phyloP scores from a whole-genome alignment of 2,113 vertebrate species.

The Blennius ocellaris region DNA sequence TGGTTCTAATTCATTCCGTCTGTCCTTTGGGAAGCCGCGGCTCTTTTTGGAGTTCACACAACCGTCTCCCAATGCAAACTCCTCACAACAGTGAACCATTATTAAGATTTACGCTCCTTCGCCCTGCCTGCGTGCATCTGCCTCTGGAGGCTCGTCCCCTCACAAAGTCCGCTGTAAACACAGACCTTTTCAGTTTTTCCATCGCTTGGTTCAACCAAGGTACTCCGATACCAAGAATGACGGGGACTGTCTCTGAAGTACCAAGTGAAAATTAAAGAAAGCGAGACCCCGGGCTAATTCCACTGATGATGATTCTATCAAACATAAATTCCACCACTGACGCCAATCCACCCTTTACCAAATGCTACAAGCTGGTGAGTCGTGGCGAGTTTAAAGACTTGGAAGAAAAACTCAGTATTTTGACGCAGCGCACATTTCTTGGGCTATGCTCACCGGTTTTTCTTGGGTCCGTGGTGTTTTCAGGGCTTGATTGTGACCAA shows the following conservation, averaged over 20 bases:
- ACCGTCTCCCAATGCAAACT: conserved; percentile 2
- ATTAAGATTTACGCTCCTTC: conserved; percentile 26
- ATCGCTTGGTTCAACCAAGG: conserved; percentile 25
- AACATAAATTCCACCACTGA: conserved; percentile 1
- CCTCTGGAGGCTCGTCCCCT: conserved; percentile 40
- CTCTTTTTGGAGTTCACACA: conserved; percentile 12
- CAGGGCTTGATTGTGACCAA: conserved; percentile 44
- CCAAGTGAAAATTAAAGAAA: conserved; percentile 3
- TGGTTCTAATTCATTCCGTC: neutral
- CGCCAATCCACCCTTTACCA: conserved; percentile 24
- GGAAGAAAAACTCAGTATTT: conserved; percentile 45
- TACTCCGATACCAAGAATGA: conserved; percentile 12
- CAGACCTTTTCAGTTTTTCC: conserved; percentile 52
- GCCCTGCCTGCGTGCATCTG: conserved; percentile 12
- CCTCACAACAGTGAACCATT: conserved; percentile 38
- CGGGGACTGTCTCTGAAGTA: neutral
- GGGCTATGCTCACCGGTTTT: conserved; percentile 25
- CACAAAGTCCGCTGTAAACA: conserved; percentile 51
- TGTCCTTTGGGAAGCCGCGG: neutral
- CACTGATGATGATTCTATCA: neutral
- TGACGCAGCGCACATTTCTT: conserved; percentile 37
- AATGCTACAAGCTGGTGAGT: conserved; percentile 9
- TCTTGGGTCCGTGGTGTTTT: conserved; percentile 42
- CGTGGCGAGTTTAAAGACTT: conserved; percentile 6
- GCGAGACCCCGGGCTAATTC: neutral